Conservation (phyloP, 35 echinoderm and acorn worm species). For the Patiria miniata region DNA sequence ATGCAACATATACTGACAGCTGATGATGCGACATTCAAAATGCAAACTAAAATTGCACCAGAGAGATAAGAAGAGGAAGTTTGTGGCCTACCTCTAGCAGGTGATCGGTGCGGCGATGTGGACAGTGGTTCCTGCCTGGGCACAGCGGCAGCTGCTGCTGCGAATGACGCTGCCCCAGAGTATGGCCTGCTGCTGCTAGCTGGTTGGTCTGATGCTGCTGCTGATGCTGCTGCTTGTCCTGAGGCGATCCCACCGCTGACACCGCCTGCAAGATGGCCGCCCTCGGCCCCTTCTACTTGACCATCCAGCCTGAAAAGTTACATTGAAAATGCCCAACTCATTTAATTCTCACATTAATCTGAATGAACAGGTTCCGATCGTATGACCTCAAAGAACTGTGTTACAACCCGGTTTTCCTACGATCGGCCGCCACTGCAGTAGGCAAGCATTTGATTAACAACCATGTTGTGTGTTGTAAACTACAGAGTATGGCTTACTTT, state of each 20-base stretch:
- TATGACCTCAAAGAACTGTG: too few species aligned
- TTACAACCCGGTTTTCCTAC: too few species aligned
- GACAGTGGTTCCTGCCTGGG: constrained; percentile 41
- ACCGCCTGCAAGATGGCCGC: background rate
- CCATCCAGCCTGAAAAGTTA: constrained; percentile 28
- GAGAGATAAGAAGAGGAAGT: background rate
- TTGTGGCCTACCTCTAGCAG: constrained; percentile 40
- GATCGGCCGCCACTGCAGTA: too few species aligned
- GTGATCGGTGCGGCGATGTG: constrained; percentile 50
- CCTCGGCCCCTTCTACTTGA: constrained; percentile 29
- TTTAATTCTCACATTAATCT: too few species aligned
- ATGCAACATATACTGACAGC: too few species aligned
- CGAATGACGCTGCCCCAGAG: constrained; percentile 39
- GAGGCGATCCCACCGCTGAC: background rate
- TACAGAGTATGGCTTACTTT: too few species aligned
- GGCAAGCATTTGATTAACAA: too few species aligned
- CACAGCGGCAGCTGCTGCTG: constrained; percentile 54
- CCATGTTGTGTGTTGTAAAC: too few species aligned
- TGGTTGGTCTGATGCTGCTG: background rate
- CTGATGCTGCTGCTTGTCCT: background rate
- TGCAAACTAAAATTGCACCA: too few species aligned
- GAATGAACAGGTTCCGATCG: too few species aligned
- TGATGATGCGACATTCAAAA: too few species aligned
- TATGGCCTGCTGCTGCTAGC: background rate
- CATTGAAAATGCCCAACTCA: background rate